These are phyloP conservation scores for Amiota communis DNA, from an alignment of 2,888 invertebrate species.

Conservation along the genomic window DNA sequence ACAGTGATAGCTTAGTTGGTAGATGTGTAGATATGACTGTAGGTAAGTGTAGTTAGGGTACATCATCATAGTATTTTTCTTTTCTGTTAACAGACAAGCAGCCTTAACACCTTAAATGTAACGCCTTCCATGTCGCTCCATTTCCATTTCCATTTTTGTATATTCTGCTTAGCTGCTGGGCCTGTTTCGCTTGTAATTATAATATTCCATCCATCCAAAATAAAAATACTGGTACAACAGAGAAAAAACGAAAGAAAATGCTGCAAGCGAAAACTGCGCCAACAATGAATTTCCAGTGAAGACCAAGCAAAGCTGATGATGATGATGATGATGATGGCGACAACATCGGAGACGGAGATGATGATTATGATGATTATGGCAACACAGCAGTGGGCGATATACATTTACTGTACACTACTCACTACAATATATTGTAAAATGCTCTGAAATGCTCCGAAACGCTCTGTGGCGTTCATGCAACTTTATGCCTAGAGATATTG, in stretches of 20 bases:
- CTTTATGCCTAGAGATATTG: constrained; percentile 58
- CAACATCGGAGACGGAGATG: constrained; percentile 49
- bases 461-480: constrained; percentile 56
- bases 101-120: constrained; percentile 32
- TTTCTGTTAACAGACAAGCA: constrained; percentile 50
- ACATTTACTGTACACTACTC: no score
- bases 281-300: constrained; percentile 26
- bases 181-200: constrained; percentile 65
- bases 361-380: constrained; percentile 35
- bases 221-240: no score
- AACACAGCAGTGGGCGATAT: constrained; percentile 35
- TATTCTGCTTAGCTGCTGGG: constrained; percentile 44
- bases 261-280: constrained; percentile 45
- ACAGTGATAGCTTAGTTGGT: neutral
- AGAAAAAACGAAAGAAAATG: constrained; percentile 38
- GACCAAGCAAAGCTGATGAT: constrained; percentile 23
- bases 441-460: neutral
- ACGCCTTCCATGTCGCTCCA: constrained; percentile 33
- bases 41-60: no score
- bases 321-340: constrained; percentile 37
- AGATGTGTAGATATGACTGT: no score
- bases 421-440: no score
- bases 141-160: constrained; percentile 28
- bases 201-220: constrained; percentile 67
- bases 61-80: constrained; percentile 26